Conservation (phyloP, 2,113 vertebrate genomes). For the Aldabrachelys gigantea region DNA sequence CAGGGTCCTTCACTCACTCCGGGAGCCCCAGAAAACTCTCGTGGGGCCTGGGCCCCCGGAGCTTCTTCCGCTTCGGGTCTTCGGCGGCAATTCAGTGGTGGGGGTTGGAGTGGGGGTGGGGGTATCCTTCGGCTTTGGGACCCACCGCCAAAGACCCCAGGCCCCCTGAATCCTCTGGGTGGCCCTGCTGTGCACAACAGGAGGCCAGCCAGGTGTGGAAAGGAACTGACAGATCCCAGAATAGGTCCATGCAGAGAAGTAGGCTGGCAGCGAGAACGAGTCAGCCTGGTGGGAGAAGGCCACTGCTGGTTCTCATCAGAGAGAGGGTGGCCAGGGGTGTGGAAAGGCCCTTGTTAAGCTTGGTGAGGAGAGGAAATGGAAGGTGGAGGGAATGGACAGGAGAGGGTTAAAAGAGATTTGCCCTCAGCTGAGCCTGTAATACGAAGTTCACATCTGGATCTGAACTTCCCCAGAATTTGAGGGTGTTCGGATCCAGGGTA, state of each 20-base stretch:
- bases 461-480: background rate
- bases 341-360: background rate
- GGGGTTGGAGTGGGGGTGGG: too few species aligned
- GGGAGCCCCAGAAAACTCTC: too few species aligned
- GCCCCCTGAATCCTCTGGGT: too few species aligned
- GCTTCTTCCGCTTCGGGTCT: too few species aligned
- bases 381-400: background rate
- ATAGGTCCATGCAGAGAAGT: background rate
- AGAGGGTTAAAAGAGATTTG: background rate
- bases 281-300: background rate
- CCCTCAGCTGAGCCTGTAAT: background rate
- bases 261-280: background rate
- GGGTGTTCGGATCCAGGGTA: background rate
- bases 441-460: background rate
- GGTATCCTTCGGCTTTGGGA: too few species aligned
- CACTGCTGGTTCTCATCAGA: background rate
- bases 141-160: too few species aligned
- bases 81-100: too few species aligned
- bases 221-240: background rate
- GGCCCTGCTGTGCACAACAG: background rate
- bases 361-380: background rate
- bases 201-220: background rate
- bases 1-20: too few species aligned
- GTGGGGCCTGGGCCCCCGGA: too few species aligned
- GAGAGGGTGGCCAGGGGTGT: background rate